phyloP scores from a whole-genome alignment of 2,888 invertebrate species.

The Acanthacorydalis orientalis region DNA sequence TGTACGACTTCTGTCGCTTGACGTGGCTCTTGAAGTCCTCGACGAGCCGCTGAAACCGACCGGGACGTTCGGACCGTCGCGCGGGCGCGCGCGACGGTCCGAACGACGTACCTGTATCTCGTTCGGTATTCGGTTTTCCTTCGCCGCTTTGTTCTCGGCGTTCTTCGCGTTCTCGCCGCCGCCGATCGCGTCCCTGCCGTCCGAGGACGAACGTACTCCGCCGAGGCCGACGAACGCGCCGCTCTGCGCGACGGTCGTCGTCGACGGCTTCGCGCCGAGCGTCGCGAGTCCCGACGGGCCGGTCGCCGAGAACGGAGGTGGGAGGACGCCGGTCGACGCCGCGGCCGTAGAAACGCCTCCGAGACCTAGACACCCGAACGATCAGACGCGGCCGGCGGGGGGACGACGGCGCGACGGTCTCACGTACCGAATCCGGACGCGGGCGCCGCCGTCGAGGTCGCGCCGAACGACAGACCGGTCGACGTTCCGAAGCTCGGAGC shows the following conservation, averaged over 20 bases:
- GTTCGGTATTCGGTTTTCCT: conserved; percentile 53
- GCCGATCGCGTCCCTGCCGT: conserved; percentile 21
- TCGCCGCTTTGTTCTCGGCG: conserved; percentile 32
- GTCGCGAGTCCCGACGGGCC: conserved; percentile 6
- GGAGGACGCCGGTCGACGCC: conserved; percentile 2
- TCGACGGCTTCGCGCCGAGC: conserved; percentile 16
- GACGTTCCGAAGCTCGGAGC: conserved; percentile 10
- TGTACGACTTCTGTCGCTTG: conserved; percentile 66
- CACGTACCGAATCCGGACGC: conserved; percentile 5
- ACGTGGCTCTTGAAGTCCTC: conserved; percentile 70
- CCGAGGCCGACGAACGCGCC: conserved; percentile 40
- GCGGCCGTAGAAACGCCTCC: conserved; percentile 5
- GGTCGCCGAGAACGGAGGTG: no score
- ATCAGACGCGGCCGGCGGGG: conserved; percentile 2
- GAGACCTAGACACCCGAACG: no score
- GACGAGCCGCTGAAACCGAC: conserved; percentile 30
- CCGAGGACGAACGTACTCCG: conserved; percentile 38
- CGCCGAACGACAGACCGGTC: no score
- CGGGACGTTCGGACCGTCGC: no score
- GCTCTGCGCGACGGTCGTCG: conserved; percentile 8
- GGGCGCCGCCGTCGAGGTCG: conserved; percentile 6
- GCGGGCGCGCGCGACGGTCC: no score
- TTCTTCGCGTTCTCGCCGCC: conserved; percentile 5
- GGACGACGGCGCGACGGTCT: no score
- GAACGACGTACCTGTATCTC: conserved; percentile 34